Evolutionary conservation across 2,888 invertebrate genomes (phyloP), one percentile per base, ranked within the genome.

Genomic region (Busseola fusca): DNA sequence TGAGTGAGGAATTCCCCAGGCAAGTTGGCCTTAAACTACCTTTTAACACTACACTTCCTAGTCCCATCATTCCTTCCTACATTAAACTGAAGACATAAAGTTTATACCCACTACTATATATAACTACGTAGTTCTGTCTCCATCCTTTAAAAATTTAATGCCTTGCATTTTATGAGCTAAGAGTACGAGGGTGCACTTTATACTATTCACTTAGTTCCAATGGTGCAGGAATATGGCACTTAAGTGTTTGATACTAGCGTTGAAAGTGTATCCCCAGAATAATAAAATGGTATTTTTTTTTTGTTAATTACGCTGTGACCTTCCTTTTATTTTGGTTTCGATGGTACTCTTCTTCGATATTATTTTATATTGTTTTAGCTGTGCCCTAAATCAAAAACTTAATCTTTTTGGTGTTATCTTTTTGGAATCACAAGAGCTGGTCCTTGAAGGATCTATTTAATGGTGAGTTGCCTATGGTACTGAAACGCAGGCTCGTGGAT

Each of bases 111-210:
- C 62, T 34, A 42, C 56, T 58, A 52, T 67, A 37, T 54, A 64
- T 57, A 45, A n/a, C n/a, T n/a, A n/a, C n/a, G 9, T 58, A 50
- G 21, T 48, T 25, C 42, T 18, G 45, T 74, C 66, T 54, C 54
- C 64, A 60, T 1, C 54, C 64, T 65, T 56, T 82, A 78, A 84
- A 84, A 72, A 50, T 69, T 70, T 82, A 71, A 84, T 82, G 74
- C 62, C 54, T 21, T 56, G 54, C 56, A 78, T 56, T 82, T 81
- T 70, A 84, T 81, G 71, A 69, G 52, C 25, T 50, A n/a, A 42
- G 52, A 30, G n/a, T 48, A 34, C 50, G 25, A 40, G n/a, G 25
- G n/a, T 60, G 69, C 59, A 73, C 57, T 78, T 78, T 69, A 59
- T 67, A 57, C 27, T 78, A 64, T 62, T 54, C 42, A 65, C 62